phyloP scores from a whole-genome alignment of 2,797 vertebrate genomes.

The Poeciliopsis turneri region DNA sequence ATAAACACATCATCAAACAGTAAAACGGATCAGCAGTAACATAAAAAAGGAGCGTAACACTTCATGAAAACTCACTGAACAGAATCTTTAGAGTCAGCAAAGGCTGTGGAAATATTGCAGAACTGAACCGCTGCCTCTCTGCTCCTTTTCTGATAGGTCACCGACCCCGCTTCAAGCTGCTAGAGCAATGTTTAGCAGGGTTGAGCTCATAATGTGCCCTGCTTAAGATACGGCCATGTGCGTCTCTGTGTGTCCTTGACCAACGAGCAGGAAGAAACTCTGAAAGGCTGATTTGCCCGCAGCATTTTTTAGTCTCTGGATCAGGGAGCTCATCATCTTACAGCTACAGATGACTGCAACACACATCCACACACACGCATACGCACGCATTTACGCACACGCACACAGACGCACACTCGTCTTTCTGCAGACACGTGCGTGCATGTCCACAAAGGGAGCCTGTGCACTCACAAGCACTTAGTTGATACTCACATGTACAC shows the following conservation, averaged over 20 bases:
- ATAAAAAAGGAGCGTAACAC: conserved; percentile 29
- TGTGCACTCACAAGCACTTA: conserved; percentile 1
- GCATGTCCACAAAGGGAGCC: conserved; percentile 17
- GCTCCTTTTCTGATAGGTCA: conserved; percentile 59
- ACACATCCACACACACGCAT: conserved; percentile 22
- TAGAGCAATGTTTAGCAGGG: conserved; percentile 57
- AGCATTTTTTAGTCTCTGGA: conserved; percentile 66
- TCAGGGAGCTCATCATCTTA: conserved; percentile 70
- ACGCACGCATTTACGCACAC: conserved; percentile 13
- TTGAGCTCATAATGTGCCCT: conserved; percentile 50
- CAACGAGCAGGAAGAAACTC: conserved; percentile 74
- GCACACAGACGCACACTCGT: conserved; percentile 18
- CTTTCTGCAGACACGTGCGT: conserved; percentile 24
- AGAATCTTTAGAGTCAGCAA: conserved; percentile 32
- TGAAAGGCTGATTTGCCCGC: conserved; percentile 68
- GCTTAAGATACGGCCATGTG: conserved; percentile 51
- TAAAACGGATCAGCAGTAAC: conserved; percentile 48
- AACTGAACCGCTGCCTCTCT: conserved; percentile 39
- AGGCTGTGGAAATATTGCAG: conserved; percentile 31
- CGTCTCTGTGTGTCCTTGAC: conserved; percentile 67
- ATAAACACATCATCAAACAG: conserved; percentile 65
- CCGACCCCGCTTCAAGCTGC: conserved; percentile 61
- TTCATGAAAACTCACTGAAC: conserved; percentile 38
- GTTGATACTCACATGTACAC: conserved; percentile 11
- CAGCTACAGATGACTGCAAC: conserved; percentile 57